These are phyloP conservation scores for Emmelina monodactyla DNA, from an alignment of 2,888 invertebrate species.

Conservation along the genomic window DNA sequence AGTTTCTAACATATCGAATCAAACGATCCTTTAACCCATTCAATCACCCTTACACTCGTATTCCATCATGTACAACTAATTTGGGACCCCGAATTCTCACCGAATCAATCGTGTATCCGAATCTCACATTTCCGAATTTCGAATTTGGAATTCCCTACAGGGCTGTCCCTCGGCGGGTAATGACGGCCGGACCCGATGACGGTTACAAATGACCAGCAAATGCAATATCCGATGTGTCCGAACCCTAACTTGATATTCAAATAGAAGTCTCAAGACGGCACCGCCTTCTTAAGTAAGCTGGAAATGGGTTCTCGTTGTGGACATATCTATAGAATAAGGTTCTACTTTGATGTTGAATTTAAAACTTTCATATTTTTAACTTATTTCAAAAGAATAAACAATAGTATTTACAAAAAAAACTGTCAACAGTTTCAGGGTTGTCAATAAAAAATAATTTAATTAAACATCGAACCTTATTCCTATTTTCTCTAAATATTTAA, in stretches of 20 bases:
- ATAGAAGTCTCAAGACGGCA: slow-evolving; percentile 33
- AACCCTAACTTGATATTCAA: slow-evolving; percentile 43
- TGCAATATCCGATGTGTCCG: slow-evolving; percentile 60
- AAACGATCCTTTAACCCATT: too few relatives aligned
- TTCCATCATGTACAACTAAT: too few relatives aligned
- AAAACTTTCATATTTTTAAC: not conserved
- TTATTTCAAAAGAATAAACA: not conserved
- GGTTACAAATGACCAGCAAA: slow-evolving; percentile 64
- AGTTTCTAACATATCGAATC: too few relatives aligned
- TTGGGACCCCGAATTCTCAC: slow-evolving; percentile 38
- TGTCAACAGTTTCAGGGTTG: not conserved
- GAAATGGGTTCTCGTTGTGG: too few relatives aligned
- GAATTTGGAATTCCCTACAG: slow-evolving; percentile 43
- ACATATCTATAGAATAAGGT: too few relatives aligned
- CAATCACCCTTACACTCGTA: not conserved
- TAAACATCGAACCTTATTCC: not conserved
- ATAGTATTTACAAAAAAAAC: not conserved
- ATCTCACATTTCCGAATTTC: too few relatives aligned
- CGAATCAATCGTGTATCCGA: slow-evolving; percentile 50
- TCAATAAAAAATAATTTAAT: not conserved
- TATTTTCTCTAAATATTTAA: not conserved
- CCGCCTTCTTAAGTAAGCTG: too few relatives aligned
- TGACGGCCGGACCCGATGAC: slow-evolving; percentile 39
- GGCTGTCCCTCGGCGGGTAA: slow-evolving; percentile 52
- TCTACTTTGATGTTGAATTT: too few relatives aligned